Percentiles rank a stretch among this genome's conserved stretches.
Evolutionary conservation across 2,888 invertebrate genomes (phyloP).

Genomic region (Eupsilia transversa): DNA sequence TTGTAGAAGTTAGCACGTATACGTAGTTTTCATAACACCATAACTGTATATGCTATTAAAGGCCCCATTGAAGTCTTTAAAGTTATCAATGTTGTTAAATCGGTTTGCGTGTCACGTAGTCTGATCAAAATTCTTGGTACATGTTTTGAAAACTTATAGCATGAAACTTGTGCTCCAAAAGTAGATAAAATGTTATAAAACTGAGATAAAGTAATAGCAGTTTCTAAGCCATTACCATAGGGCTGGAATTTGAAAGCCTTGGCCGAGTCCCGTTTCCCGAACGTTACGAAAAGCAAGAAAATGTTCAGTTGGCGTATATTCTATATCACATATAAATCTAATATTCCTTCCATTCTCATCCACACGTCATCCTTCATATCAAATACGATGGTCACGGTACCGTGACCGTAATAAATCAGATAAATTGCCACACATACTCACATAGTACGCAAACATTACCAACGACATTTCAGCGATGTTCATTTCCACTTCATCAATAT

Average conservation of each 20-base stretch:
- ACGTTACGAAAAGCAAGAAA: not conserved
- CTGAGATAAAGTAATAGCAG: not conserved
- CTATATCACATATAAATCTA: not conserved
- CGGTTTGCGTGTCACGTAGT: constrained; percentile 57
- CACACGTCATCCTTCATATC: constrained; percentile 9
- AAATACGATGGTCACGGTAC: constrained; percentile 23
- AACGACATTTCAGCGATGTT: constrained; percentile 10
- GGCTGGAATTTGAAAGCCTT: not conserved
- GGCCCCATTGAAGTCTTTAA: constrained; percentile 53
- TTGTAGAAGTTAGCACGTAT: constrained; percentile 24
- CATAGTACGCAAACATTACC: constrained; percentile 29
- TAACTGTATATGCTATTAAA: constrained; percentile 56
- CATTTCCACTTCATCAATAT: constrained; percentile 18
- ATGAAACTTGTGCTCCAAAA: constrained; percentile 34
- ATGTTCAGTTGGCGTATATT: not conserved
- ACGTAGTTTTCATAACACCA: constrained; percentile 50
- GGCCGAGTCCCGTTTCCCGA: not conserved
- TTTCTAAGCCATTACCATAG: not conserved
- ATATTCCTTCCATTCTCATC: not conserved
- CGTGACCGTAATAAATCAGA: constrained; percentile 34
- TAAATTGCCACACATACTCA: constrained; percentile 27
- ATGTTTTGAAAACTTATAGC: constrained; percentile 44
- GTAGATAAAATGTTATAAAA: constrained; percentile 19
- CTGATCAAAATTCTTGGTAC: constrained; percentile 49
- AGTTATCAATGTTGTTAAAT: constrained; percentile 57